Conservation (phyloP, 2,888 invertebrate species). For the Polydrusus pterygomalis region DNA sequence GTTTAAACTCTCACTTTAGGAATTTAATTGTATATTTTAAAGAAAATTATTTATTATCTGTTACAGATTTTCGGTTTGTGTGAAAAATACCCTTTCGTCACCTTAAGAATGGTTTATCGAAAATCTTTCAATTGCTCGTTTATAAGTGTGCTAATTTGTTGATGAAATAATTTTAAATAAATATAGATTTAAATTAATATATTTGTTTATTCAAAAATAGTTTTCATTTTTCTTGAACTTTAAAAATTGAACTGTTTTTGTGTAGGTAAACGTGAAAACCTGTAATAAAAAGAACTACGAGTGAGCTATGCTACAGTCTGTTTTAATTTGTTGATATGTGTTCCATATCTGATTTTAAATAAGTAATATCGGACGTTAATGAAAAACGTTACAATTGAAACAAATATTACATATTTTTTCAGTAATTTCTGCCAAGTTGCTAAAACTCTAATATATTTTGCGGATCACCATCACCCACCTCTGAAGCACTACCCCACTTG, state of each 20-base stretch:
- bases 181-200: constrained; percentile 8
- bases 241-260: not conserved
- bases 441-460: no score
- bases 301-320: no score
- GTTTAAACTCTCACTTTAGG: not conserved
- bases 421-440: no score
- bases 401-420: no score
- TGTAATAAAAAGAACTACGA: no score
- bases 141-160: constrained; percentile 1
- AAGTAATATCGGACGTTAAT: no score
- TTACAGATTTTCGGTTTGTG: not conserved
- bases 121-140: not conserved
- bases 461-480: no score
- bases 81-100: constrained; percentile 11
- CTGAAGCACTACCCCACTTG: no score
- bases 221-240: not conserved
- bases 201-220: not conserved
- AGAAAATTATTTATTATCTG: not conserved
- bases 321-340: no score
- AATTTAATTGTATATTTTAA: constrained; percentile 1
- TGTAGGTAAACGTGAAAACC: no score
- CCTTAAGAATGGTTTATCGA: constrained; percentile 3
- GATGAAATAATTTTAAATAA: not conserved
- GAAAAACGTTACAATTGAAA: no score
- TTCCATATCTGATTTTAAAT: no score